Evolutionary conservation across 92 coral and sea anemone genomes (phyloP).

Genomic region (Paramuricea clavata): DNA sequence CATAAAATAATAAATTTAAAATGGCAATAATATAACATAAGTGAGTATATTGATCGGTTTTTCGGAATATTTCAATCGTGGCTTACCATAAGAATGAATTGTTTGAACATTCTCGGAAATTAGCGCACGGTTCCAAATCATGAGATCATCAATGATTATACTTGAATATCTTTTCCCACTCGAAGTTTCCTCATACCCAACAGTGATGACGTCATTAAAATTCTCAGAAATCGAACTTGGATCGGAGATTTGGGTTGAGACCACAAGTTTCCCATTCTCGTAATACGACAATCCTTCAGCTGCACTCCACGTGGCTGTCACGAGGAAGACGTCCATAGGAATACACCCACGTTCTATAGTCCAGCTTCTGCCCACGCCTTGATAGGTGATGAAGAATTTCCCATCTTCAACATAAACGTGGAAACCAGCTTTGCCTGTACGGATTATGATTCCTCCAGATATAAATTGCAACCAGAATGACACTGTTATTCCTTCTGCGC

Average conservation of each 20-base stretch:
- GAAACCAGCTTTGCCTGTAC: slow-evolving; percentile 33
- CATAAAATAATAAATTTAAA: background rate
- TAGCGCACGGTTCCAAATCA: slow-evolving; percentile 25
- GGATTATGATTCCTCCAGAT: slow-evolving; percentile 17
- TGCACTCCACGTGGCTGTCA: slow-evolving; percentile 47
- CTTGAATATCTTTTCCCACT: background rate
- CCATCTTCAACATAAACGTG: slow-evolving; percentile 2
- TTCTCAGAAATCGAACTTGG: background rate
- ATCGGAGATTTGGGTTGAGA: background rate
- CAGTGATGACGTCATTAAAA: background rate
- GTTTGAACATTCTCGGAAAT: background rate
- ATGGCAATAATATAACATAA: too few species aligned
- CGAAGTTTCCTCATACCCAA: slow-evolving; percentile 8
- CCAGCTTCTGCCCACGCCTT: background rate
- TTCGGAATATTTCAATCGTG: background rate
- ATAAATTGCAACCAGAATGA: slow-evolving; percentile 40
- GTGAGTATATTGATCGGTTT: too few species aligned
- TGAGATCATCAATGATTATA: slow-evolving; percentile 29
- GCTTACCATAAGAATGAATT: slow-evolving; percentile 9
- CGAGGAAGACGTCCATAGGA: slow-evolving; percentile 42
- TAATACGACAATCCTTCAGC: slow-evolving; percentile 24
- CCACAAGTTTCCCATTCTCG: slow-evolving; percentile 33
- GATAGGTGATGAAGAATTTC: slow-evolving; percentile 15
- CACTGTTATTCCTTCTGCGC: slow-evolving; percentile 19
- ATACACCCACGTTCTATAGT: slow-evolving; percentile 20